These are phyloP conservation scores for Zingel zingel DNA, from an alignment of 2,113 vertebrate genomes.

Conservation along the genomic window DNA sequence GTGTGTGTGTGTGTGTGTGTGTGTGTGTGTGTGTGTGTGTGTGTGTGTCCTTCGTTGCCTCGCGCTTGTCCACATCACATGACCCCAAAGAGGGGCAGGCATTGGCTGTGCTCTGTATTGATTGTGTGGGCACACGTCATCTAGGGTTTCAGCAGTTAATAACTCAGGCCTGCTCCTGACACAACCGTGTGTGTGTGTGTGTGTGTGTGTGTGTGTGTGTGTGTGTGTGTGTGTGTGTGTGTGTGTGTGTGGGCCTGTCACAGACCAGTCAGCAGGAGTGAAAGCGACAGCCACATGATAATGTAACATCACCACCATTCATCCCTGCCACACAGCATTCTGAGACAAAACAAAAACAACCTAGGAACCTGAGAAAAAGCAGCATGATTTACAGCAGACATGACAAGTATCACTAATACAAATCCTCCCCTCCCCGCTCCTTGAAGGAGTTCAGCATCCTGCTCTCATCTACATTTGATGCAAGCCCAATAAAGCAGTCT, in stretches of 20 bases:
- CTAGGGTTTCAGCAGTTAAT: conserved; percentile 85
- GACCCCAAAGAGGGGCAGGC: conserved; percentile 70
- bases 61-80: conserved; percentile 71
- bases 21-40: conserved; percentile 42
- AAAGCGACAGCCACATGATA: conserved; percentile 86
- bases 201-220: conserved; percentile 36
- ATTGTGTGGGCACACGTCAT: conserved; percentile 84
- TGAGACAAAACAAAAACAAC: conserved; percentile 84
- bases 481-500: conserved; percentile 47
- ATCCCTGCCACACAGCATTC: conserved; percentile 84
- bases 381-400: conserved; percentile 83
- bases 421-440: conserved; percentile 52
- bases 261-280: conserved; percentile 80
- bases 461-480: conserved; percentile 76
- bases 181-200: conserved; percentile 53
- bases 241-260: conserved; percentile 84
- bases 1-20: conserved; percentile 49
- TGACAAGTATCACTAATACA: conserved; percentile 84
- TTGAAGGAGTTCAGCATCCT: conserved; percentile 69
- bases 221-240: conserved; percentile 45
- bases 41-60: conserved; percentile 56
- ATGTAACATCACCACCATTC: conserved; percentile 87
- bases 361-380: conserved; percentile 76
- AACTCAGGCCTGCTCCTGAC: conserved; percentile 82
- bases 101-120: conserved; percentile 77